Conservation (phyloP, 2,888 invertebrate species). For the Noctua pronuba region DNA sequence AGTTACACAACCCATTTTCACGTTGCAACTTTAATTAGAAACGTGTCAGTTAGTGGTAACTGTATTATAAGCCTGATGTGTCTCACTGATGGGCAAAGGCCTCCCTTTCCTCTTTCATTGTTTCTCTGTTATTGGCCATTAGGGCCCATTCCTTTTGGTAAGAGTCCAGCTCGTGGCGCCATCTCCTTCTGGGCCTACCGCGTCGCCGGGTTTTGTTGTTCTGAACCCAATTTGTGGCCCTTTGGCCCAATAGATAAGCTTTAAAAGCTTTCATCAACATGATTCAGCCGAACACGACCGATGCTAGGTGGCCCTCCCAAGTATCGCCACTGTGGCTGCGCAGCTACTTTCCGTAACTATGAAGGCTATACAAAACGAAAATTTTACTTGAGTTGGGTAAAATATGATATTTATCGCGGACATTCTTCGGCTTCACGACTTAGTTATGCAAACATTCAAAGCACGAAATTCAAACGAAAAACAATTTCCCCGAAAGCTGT, state of each 20-base stretch:
- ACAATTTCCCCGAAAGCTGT: background rate
- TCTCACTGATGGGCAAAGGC: background rate
- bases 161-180: background rate
- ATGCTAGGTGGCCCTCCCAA: background rate
- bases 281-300: background rate
- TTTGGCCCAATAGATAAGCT: background rate
- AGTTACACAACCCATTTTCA: constrained; percentile 8
- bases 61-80: background rate
- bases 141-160: background rate
- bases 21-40: background rate
- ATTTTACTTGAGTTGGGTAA: background rate
- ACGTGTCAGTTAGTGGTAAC: background rate
- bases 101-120: background rate
- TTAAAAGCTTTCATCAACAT: background rate
- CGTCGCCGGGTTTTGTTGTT: background rate
- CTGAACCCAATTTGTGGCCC: background rate
- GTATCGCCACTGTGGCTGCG: background rate
- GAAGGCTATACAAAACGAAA: background rate
- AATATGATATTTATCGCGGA: background rate
- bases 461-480: background rate
- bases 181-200: background rate
- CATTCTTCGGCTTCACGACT: background rate
- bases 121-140: background rate
- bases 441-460: background rate
- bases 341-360: background rate